Evolutionary conservation across 2,888 invertebrate species (phyloP), one percentile per base, ranked within the genome.

Genomic region (Eurytoma californica): DNA sequence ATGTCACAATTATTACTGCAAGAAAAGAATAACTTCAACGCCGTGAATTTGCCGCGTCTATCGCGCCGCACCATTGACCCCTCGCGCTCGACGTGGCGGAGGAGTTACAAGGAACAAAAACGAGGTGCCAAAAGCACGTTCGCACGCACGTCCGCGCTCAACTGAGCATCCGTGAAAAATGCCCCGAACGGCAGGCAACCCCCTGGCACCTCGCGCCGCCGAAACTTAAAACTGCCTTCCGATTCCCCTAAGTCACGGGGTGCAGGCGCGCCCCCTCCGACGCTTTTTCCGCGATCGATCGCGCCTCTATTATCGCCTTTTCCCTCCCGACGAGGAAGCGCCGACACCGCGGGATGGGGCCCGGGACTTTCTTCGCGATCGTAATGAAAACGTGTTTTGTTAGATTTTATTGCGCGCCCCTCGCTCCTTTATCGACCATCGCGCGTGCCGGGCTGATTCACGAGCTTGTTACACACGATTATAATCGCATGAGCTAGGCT

Each of bases 351-450:
- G n/a, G 30, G 30, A 5, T 7, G 20, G 18, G 30, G 5, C n/a
- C 30, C 18, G 28, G 9, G 14, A n/a, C 24, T 47, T 55, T 72
- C 20, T 65, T 55, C 20, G n/a, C 13, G 12, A 24, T 55, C 20
- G 51, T 69, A 60, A 76, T 76, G 76, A 70, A 65, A 65, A 55
- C 28, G 58, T 57, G 65, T 51, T 77, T 70, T 72, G 66, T 72
- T 72, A 66, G 65, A 49, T 58, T 66, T 77, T 49, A 72, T 77
- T 77, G 72, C 51, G 66, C 28, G 2, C 57, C 47, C 51, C 47
- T 60, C 18, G 49, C 53, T n/a, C 49, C 57, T 28, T 65, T 63
- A 49, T 76, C 55, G 24, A 0, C 47, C 14, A 65, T 53, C 39
- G 28, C 51, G 20, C 58, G n/a, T n/a, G 60, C 18, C 14, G 9